Conservation (phyloP, 2,113 vertebrate species). For the Rhinoptilus africanus region DNA sequence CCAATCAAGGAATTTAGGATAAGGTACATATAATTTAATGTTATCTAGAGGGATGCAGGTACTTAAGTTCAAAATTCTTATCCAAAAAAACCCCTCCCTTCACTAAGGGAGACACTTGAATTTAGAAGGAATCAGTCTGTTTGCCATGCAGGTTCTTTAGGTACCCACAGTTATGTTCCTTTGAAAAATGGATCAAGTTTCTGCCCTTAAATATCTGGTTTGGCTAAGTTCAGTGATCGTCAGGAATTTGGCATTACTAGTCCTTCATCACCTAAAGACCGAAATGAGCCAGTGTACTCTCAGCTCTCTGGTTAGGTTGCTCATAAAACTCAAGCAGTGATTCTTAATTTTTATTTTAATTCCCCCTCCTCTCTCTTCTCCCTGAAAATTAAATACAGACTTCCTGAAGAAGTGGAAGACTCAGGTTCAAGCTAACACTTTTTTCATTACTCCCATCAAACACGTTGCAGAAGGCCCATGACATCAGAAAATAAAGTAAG, state of each 20-base stretch:
- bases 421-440: neutral
- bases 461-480: neutral
- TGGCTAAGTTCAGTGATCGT: neutral
- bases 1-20: neutral
- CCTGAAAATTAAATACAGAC: neutral
- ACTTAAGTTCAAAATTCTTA: neutral
- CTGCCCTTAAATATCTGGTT: neutral
- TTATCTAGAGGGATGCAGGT: neutral
- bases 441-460: neutral
- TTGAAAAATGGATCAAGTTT: neutral
- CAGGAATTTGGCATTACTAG: neutral
- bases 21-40: neutral
- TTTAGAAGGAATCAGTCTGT: neutral
- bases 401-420: neutral
- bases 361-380: neutral
- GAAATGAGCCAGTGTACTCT: neutral
- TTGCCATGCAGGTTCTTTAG: neutral
- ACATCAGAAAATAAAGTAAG: neutral
- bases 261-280: neutral
- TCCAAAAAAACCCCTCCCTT: accelerated
- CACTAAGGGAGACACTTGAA: neutral
- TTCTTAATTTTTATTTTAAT: neutral
- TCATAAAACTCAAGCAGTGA: neutral
- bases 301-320: neutral
- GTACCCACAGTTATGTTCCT: neutral